Conservation (phyloP, 2,797 vertebrate genomes). For the Hapalemur alaotrensis region DNA sequence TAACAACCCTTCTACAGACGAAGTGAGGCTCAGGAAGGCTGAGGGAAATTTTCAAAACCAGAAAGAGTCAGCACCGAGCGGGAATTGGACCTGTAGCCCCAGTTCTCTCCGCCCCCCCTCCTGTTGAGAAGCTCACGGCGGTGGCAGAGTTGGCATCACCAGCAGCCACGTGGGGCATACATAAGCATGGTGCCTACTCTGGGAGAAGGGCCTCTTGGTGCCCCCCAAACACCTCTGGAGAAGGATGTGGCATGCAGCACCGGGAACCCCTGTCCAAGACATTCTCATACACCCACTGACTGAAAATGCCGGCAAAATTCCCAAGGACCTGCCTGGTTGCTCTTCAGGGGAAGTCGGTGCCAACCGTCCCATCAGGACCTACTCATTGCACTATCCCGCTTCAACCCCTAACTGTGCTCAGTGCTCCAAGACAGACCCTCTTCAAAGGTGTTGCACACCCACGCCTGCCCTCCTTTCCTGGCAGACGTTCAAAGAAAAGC, state of each 20-base stretch:
- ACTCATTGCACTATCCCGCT: not conserved
- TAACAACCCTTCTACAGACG: not conserved
- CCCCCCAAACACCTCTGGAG: not conserved
- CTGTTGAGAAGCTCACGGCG: not conserved
- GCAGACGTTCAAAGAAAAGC: not conserved
- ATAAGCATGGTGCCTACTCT: not conserved
- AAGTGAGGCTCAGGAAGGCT: not conserved
- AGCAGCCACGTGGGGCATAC: not conserved
- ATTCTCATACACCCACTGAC: not conserved
- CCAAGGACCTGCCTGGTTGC: not conserved
- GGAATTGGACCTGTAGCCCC: not conserved
- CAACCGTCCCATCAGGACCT: not conserved
- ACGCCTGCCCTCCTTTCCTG: not conserved
- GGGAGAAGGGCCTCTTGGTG: not conserved
- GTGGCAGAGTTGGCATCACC: not conserved
- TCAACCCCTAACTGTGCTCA: not conserved
- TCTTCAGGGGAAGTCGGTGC: not conserved
- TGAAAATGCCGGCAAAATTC: not conserved
- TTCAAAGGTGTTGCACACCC: not conserved
- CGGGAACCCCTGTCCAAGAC: not conserved
- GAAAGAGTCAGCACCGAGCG: accelerated
- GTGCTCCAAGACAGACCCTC: not conserved
- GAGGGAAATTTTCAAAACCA: not conserved
- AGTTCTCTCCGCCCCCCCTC: not conserved
- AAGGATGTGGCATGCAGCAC: not conserved